These are phyloP conservation scores for Scalopus aquaticus DNA, from an alignment of 2,113 vertebrate species.

Conservation along the genomic window DNA sequence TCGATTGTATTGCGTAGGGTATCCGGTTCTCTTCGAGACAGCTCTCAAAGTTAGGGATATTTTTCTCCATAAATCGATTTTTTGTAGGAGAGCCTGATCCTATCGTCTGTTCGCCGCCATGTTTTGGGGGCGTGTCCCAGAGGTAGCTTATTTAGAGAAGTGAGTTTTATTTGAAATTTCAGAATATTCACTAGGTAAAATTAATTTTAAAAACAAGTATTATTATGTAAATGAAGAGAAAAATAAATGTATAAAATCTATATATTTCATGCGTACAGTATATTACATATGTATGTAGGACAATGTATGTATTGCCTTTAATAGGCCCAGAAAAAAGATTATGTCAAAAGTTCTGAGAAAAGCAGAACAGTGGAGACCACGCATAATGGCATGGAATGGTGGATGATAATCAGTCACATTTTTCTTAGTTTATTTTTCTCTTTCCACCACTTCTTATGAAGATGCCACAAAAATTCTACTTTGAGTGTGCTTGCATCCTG, in stretches of 20 bases:
- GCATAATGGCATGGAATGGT: neutral
- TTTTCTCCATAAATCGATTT: too few relatives aligned
- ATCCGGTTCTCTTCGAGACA: too few relatives aligned
- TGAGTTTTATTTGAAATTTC: neutral
- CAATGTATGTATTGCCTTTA: neutral
- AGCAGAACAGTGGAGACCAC: neutral
- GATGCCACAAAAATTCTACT: neutral
- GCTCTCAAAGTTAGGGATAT: too few relatives aligned
- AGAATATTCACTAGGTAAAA: conserved; percentile 13
- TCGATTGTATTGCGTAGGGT: too few relatives aligned
- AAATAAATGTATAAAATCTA: neutral
- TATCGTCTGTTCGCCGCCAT: too few relatives aligned
- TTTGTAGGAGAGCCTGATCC: too few relatives aligned
- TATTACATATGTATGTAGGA: neutral
- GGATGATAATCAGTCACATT: neutral
- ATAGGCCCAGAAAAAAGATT: neutral
- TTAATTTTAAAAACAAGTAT: neutral
- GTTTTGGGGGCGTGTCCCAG: too few relatives aligned
- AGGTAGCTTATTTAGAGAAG: too few relatives aligned
- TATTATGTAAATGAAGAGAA: neutral
- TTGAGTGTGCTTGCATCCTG: neutral
- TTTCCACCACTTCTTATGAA: neutral
- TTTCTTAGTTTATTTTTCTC: neutral
- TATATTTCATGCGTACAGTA: neutral
- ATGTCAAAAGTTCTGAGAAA: neutral